Conservation (phyloP, 2,113 vertebrate genomes). For the Nothobranchius furzeri region DNA sequence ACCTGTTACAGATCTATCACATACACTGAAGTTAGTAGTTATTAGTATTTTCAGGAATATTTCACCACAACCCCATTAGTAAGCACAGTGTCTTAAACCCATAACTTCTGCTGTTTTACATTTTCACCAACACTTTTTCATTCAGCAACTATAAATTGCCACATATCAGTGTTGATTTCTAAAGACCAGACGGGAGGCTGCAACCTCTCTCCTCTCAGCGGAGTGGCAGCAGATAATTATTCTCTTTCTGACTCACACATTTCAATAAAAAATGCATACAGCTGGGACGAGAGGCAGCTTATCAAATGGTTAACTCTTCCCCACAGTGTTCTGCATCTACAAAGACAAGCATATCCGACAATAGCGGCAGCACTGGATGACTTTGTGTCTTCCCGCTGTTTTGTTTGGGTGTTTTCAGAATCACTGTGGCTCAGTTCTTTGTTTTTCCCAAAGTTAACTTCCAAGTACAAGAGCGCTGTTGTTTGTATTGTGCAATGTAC, state of each 20-base stretch:
- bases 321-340: conserved; percentile 60
- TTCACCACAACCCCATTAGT: too few relatives aligned
- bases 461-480: conserved; percentile 67
- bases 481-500: conserved; percentile 47
- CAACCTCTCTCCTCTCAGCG: conserved; percentile 41
- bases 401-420: conserved; percentile 67
- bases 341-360: conserved; percentile 55
- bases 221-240: conserved; percentile 69
- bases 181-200: conserved; percentile 54
- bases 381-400: conserved; percentile 59
- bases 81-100: not conserved
- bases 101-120: not conserved
- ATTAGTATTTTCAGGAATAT: too few relatives aligned
- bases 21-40: not conserved
- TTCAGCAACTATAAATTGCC: conserved; percentile 4
- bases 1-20: not conserved
- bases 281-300: conserved; percentile 66
- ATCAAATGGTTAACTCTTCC: conserved; percentile 76
- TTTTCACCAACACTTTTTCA: not conserved
- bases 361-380: conserved; percentile 36
- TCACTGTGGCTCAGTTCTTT: conserved; percentile 50
- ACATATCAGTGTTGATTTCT: conserved; percentile 37
- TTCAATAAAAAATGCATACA: conserved; percentile 73
- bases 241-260: conserved; percentile 70
- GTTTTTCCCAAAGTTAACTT: conserved; percentile 66